A percentile compares a stretch with the other conserved stretches of the same genome.
These are phyloP conservation scores for Beris morrisii DNA, from an alignment of 2,888 invertebrate species.

Conservation along the genomic window DNA sequence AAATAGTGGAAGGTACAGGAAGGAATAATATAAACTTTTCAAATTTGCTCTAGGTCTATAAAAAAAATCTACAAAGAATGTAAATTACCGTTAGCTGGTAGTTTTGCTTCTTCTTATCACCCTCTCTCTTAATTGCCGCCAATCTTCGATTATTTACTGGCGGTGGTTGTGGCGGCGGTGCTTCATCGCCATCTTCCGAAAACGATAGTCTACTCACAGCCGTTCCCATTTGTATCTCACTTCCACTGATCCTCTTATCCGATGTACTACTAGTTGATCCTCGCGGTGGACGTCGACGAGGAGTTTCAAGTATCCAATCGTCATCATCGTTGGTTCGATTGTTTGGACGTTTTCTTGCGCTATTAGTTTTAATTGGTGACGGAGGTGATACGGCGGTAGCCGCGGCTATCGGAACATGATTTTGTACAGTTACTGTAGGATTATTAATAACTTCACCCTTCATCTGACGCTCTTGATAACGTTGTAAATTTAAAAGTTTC, in stretches of 20 bases:
- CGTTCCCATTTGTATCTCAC: constrained; percentile 10
- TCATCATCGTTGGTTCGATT: constrained; percentile 37
- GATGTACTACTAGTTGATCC: constrained; percentile 4
- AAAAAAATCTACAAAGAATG: constrained; percentile 8
- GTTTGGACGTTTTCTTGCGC: constrained; percentile 31
- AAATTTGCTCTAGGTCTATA: background rate
- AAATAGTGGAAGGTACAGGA: background rate
- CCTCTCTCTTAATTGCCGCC: constrained; percentile 39
- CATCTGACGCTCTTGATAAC: constrained; percentile 80
- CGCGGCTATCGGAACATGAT: constrained; percentile 1
- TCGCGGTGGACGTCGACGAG: constrained; percentile 40
- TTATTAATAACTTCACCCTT: constrained; percentile 50
- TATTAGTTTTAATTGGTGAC: constrained; percentile 23
- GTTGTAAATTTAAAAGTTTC: constrained; percentile 83
- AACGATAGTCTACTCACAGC: constrained; percentile 24
- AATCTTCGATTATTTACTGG: constrained; percentile 36
- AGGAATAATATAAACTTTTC: background rate
- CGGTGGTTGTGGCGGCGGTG: constrained; percentile 37
- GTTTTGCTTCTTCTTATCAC: constrained; percentile 40
- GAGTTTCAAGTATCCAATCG: constrained; percentile 57
- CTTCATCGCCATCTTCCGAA: constrained; percentile 32
- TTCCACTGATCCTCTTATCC: constrained; percentile 24
- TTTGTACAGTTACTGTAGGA: background rate
- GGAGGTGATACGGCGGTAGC: constrained; percentile 35
- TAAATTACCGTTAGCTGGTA: constrained; percentile 40